Conservation (phyloP, 2,113 vertebrate species). For the Amblyopsis rosae region DNA sequence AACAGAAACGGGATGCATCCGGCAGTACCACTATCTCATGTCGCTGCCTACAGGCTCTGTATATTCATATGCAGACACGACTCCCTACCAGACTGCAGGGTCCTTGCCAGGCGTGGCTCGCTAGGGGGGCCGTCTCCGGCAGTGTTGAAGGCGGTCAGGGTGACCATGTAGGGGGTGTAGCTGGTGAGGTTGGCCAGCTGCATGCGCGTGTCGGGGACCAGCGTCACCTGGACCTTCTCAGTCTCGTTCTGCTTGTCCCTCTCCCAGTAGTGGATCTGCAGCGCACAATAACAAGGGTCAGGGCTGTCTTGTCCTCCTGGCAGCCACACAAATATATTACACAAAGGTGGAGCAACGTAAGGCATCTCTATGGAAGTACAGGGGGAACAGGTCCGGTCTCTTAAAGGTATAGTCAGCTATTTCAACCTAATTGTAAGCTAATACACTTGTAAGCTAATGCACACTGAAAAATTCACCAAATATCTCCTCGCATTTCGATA, state of each 20-base stretch:
- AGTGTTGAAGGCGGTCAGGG: slow-evolving; percentile 89
- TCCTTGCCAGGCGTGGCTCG: slow-evolving; percentile 82
- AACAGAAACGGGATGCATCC: too few species aligned
- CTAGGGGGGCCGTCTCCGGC: slow-evolving; percentile 90
- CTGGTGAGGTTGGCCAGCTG: slow-evolving; percentile 90
- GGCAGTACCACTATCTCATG: too few species aligned
- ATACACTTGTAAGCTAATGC: too few species aligned
- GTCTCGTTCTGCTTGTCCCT: slow-evolving; percentile 83
- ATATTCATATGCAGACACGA: not conserved
- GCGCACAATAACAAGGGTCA: not conserved
- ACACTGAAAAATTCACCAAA: too few species aligned
- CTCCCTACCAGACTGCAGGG: slow-evolving; percentile 85
- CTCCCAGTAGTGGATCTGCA: slow-evolving; percentile 94
- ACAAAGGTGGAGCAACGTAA: too few species aligned
- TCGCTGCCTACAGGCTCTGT: too few species aligned
- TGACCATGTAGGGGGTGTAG: slow-evolving; percentile 86
- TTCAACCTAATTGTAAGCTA: too few species aligned
- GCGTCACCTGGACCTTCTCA: slow-evolving; percentile 88
- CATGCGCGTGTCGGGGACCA: slow-evolving; percentile 84
- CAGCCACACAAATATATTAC: not conserved
- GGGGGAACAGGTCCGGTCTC: too few species aligned
- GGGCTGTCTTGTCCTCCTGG: not conserved
- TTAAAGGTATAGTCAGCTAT: too few species aligned
- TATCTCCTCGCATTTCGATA: too few species aligned
- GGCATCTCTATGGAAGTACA: too few species aligned